phyloP scores from a whole-genome alignment of 2,797 vertebrate genomes.

The Smutsia gigantea region DNA sequence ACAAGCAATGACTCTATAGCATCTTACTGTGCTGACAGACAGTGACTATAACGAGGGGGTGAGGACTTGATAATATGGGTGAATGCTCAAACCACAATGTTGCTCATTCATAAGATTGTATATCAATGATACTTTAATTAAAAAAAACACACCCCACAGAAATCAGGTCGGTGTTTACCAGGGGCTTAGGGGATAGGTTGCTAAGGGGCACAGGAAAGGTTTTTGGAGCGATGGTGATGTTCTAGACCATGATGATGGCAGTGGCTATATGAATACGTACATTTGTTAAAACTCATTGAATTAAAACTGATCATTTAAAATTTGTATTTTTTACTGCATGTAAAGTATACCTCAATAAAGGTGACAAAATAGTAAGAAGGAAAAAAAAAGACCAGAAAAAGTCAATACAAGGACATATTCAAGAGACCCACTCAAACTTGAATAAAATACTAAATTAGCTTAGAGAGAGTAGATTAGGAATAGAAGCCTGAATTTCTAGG shows the following conservation, averaged over 20 bases:
- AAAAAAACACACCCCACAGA: background rate
- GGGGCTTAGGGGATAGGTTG: background rate
- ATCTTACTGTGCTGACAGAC: too few relatives aligned
- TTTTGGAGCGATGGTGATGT: background rate
- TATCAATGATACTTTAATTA: too few relatives aligned
- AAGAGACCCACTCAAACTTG: background rate
- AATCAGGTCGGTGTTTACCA: background rate
- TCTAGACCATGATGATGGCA: background rate
- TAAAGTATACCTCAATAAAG: background rate
- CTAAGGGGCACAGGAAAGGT: background rate
- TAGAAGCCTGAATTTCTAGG: background rate
- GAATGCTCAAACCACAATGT: too few relatives aligned
- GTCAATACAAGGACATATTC: background rate
- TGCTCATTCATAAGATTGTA: too few relatives aligned
- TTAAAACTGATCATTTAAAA: slow-evolving; percentile 24
- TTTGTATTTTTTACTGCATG: background rate
- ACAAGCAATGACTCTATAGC: too few relatives aligned
- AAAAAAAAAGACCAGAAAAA: background rate
- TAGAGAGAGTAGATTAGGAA: background rate
- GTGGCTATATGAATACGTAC: background rate
- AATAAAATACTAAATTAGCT: background rate
- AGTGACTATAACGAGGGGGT: too few relatives aligned
- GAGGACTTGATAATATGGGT: too few relatives aligned
- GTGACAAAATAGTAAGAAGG: background rate
- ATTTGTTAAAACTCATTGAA: background rate